These are phyloP conservation scores for Portevinia maculata DNA, from an alignment of 2,888 invertebrate genomes.

Conservation along the genomic window DNA sequence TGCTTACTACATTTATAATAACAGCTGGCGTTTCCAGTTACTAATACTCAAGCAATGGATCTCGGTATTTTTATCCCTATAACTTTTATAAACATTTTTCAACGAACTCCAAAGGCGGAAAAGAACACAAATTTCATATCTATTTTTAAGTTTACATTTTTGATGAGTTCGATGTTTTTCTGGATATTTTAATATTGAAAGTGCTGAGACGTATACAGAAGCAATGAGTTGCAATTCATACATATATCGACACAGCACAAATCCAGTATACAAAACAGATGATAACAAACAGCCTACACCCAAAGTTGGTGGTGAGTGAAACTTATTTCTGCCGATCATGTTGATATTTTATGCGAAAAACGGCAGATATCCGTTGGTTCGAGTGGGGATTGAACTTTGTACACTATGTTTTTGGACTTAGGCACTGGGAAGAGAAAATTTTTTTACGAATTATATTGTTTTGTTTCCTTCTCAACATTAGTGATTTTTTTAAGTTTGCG, in stretches of 20 bases:
- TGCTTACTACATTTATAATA: neutral
- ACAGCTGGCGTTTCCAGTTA: conserved; percentile 49
- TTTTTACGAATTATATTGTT: conserved; percentile 30
- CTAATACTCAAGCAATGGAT: conserved; percentile 39
- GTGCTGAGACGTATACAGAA: neutral
- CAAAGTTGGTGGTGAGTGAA: conserved; percentile 32
- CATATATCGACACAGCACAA: neutral
- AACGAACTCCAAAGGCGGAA: conserved; percentile 15
- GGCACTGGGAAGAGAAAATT: no score
- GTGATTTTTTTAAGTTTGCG: conserved; percentile 26
- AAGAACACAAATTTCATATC: conserved; percentile 10
- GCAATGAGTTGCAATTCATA: conserved; percentile 40
- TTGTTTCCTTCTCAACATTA: conserved; percentile 26
- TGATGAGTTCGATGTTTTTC: conserved; percentile 37
- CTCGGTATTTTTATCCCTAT: conserved; percentile 52
- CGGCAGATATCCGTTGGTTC: conserved; percentile 25
- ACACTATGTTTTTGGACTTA: no score
- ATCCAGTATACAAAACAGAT: conserved; percentile 11
- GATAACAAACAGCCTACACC: conserved; percentile 39
- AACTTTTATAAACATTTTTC: conserved; percentile 50
- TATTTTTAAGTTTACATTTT: conserved; percentile 12
- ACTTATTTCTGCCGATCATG: conserved; percentile 47
- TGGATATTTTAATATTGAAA: conserved; percentile 31
- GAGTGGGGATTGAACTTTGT: conserved; percentile 26
- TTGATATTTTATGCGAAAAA: conserved; percentile 25